These are phyloP conservation scores for Andrena fulva DNA, from an alignment of 2,888 invertebrate species.

Conservation along the genomic window DNA sequence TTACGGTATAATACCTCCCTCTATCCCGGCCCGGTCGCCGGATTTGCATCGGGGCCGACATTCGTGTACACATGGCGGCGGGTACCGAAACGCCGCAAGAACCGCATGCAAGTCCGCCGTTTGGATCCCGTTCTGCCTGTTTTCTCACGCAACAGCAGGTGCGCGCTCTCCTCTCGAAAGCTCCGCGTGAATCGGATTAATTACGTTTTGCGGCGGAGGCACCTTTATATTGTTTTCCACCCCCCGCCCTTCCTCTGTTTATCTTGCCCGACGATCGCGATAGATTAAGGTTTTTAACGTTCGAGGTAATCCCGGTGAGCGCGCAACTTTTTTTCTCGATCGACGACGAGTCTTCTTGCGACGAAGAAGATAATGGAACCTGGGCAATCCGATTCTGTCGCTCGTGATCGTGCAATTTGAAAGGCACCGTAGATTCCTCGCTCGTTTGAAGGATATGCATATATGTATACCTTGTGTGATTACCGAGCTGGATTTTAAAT, in stretches of 20 bases:
- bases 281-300: constrained; percentile 2
- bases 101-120: constrained; percentile 22
- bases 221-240: not conserved
- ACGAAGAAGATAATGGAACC: not conserved
- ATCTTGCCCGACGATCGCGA: constrained; percentile 12
- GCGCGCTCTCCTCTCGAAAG: constrained; percentile 17
- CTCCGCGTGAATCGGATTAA: constrained; percentile 41
- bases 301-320: not conserved
- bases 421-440: no score
- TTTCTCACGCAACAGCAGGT: constrained; percentile 33
- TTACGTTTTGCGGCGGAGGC: constrained; percentile 27
- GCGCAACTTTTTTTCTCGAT: not conserved
- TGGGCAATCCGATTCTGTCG: constrained; percentile 16
- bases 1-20: constrained; percentile 24
- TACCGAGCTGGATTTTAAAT: no score
- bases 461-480: no score
- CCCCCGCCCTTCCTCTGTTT: not conserved
- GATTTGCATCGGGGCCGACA: constrained; percentile 38
- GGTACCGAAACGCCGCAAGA: constrained; percentile 37
- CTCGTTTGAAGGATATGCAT: no score
- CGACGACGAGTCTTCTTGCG: not conserved
- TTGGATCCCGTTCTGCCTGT: constrained; percentile 25
- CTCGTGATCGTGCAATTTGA: not conserved
- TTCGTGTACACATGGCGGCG: constrained; percentile 15
- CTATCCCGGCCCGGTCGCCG: not conserved